Conservation (phyloP, 2,113 vertebrate genomes). For the Elgaria multicarinata region DNA sequence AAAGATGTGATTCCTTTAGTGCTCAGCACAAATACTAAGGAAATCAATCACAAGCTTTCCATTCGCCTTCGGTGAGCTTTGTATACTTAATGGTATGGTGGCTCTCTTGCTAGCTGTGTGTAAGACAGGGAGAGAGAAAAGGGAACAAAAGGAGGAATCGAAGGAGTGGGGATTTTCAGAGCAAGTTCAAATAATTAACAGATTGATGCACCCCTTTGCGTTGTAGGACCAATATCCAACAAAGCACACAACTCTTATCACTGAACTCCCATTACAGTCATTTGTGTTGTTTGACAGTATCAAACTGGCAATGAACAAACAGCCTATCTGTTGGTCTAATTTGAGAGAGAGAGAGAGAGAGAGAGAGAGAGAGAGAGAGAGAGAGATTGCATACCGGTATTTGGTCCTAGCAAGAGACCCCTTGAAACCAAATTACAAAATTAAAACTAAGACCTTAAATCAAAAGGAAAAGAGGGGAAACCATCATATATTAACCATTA, state of each 20-base stretch:
- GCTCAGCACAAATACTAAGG: constrained; percentile 22
- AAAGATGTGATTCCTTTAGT: constrained; percentile 18
- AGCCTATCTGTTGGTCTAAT: not conserved
- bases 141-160: not conserved
- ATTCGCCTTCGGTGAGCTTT: not conserved
- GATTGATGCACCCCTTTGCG: not conserved
- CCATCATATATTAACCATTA: not conserved
- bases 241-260: not conserved
- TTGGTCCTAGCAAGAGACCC: no score
- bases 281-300: not conserved
- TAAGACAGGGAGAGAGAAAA: not conserved
- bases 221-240: not conserved
- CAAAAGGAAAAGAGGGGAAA: not conserved
- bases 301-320: not conserved
- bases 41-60: not conserved
- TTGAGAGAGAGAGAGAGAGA: no score
- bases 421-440: no score
- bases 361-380: no score
- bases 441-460: not conserved
- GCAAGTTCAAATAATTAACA: not conserved
- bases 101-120: not conserved
- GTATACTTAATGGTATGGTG: not conserved
- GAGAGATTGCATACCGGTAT: no score
- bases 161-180: not conserved
- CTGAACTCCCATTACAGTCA: not conserved